phyloP scores from a whole-genome alignment of 2,888 invertebrate genomes.

The Keiferia lycopersicella region DNA sequence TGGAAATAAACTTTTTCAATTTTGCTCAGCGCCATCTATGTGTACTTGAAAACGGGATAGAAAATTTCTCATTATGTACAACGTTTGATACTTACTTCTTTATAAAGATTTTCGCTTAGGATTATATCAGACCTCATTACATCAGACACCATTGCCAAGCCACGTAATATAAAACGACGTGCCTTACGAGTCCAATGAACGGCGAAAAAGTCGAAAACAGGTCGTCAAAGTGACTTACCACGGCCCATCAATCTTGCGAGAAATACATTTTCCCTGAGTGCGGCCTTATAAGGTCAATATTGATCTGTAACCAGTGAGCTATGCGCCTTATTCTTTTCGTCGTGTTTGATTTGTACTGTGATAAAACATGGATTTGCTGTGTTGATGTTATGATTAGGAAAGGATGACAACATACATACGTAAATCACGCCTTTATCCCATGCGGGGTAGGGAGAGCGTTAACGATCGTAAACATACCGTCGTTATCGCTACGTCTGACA shows the following conservation, averaged over 20 bases:
- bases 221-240: constrained; percentile 32
- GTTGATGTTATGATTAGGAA: background rate
- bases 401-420: no score
- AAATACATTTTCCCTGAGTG: constrained; percentile 38
- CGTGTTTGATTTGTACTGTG: background rate
- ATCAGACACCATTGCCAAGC: background rate
- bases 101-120: background rate
- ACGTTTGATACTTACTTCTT: no score
- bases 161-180: constrained; percentile 6
- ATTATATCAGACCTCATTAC: background rate
- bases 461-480: no score
- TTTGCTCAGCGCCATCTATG: no score
- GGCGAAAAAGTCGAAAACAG: constrained; percentile 10
- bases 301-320: constrained; percentile 16
- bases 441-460: no score
- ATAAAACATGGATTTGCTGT: background rate
- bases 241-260: constrained; percentile 44
- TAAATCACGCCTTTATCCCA: no score
- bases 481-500: no score
- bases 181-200: constrained; percentile 9
- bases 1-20: no score
- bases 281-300: constrained; percentile 33
- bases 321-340: constrained; percentile 9
- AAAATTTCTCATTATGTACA: no score
- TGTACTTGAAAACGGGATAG: no score